Evolutionary conservation across 2,888 invertebrate genomes (phyloP), one percentile per base, ranked within the genome.

Genomic region (Andrena bicolor): DNA sequence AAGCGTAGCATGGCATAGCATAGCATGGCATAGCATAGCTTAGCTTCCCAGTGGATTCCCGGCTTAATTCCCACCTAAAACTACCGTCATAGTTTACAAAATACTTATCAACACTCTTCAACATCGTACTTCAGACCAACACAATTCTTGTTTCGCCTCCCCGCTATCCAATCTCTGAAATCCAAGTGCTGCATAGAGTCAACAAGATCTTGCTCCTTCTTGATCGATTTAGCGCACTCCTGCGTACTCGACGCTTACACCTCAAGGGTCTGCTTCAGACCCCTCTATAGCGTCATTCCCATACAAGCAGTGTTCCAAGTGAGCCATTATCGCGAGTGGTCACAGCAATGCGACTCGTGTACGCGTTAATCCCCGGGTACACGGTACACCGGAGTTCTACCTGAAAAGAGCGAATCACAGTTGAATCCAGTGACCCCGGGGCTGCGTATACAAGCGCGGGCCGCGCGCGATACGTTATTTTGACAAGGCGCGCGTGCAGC

Each of bases 401-500:
- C 49, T 53, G 32, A 32, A 53, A 68, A 49, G 49, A 28, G 20
- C 23, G 20, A n/a, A 32, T 68, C 66, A 30, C 41, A 26, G 56
- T 35, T n/a, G 48, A 56, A 56, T 56, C 41, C 41, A 56, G 41
- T 23, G 60, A 60, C 32, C 56, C 23, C 10, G 10, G 48, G 13
- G 51, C n/a, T n/a, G n/a, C n/a, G n/a, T n/a, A n/a, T 8, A 13
- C 6, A 35, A 30, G 58, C 53, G 8, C 56, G 51, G 20, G 23
- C 49, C 10, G 30, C 2, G 56, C 26, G 35, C 65, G 60, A 70
- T 74, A 51, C 61, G 65, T 80, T 82, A 81, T 82, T 76, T 82
- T 77, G 83, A 79, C 83, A 65, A 64, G 74, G 60, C 63, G 56
- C 78, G 82, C 83, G 82, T 61, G 75, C 82, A 72, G 64, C 63